phyloP scores from a whole-genome alignment of 1,140 invertebrate genomes.

The Lerema accius region DNA sequence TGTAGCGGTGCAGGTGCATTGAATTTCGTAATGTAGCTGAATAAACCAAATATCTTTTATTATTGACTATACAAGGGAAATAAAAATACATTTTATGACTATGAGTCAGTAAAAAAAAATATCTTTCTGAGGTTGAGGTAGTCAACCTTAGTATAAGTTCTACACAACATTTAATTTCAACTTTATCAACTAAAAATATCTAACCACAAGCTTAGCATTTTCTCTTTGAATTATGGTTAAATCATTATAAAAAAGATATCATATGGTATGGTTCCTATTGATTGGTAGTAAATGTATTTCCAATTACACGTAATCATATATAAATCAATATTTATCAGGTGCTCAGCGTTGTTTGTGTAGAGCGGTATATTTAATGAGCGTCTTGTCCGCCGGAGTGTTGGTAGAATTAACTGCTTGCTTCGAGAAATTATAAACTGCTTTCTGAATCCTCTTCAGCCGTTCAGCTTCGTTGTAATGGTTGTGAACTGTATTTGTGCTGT shows the following conservation, averaged over 20 bases:
- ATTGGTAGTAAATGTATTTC: constrained; percentile 6
- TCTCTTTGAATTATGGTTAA: too few species aligned
- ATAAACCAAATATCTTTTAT: not conserved
- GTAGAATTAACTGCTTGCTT: constrained; percentile 30
- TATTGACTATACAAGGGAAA: not conserved
- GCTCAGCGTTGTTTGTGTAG: constrained; percentile 7
- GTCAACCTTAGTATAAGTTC: too few species aligned
- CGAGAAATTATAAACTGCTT: constrained; percentile 35
- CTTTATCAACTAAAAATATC: too few species aligned
- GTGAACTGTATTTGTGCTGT: constrained; percentile 7
- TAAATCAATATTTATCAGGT: constrained; percentile 15
- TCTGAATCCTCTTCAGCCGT: constrained; percentile 21
- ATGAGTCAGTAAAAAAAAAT: too few species aligned
- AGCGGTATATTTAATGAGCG: constrained; percentile 23
- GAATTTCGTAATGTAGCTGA: not conserved
- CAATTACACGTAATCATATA: not conserved
- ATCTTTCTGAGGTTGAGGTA: too few species aligned
- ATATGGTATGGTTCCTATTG: not conserved
- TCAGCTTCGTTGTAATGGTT: constrained; percentile 19
- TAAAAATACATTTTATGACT: too few species aligned
- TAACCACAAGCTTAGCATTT: too few species aligned
- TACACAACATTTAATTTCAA: too few species aligned
- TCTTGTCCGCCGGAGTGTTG: constrained; percentile 7
- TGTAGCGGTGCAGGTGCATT: constrained; percentile 32
- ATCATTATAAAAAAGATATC: too few species aligned